Percentiles rank a stretch among this genome's conserved stretches.
These are phyloP conservation scores for Allophyes oxyacanthae DNA, from an alignment of 2,888 invertebrate genomes.

Conservation along the genomic window DNA sequence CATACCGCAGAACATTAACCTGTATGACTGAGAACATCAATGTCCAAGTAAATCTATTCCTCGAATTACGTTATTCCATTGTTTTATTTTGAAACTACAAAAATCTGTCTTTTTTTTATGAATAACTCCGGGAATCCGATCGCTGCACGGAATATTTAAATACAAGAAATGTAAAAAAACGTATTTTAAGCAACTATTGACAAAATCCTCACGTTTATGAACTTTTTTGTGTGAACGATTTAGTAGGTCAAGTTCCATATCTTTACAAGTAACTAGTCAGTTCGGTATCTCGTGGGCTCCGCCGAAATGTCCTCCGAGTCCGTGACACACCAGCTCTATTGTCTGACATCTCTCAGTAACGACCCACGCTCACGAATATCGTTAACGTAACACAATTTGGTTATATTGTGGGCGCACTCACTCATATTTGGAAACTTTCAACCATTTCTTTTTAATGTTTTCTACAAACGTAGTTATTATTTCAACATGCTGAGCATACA, in stretches of 20 bases:
- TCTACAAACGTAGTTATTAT: conserved; percentile 24
- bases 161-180: conserved; percentile 8
- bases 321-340: conserved; percentile 54
- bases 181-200: conserved; percentile 29
- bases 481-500: conserved; percentile 20
- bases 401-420: conserved; percentile 35
- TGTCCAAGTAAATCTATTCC: too few species aligned
- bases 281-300: conserved; percentile 40
- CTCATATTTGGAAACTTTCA: conserved; percentile 41
- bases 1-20: too few species aligned
- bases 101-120: conserved; percentile 30
- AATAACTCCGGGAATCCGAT: conserved; percentile 14
- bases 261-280: conserved; percentile 38
- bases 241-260: conserved; percentile 49
- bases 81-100: conserved; percentile 23
- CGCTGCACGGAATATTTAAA: conserved; percentile 39
- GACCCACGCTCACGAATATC: conserved; percentile 53
- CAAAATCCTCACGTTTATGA: conserved; percentile 52
- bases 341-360: conserved; percentile 45
- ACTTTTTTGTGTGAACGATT: conserved; percentile 40
- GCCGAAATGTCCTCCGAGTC: conserved; percentile 46
- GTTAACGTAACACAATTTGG: conserved; percentile 42
- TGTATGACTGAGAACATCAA: background rate
- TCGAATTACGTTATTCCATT: background rate
- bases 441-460: conserved; percentile 33